Conservation (phyloP, 2,888 invertebrate genomes). For the Macaria liturata region DNA sequence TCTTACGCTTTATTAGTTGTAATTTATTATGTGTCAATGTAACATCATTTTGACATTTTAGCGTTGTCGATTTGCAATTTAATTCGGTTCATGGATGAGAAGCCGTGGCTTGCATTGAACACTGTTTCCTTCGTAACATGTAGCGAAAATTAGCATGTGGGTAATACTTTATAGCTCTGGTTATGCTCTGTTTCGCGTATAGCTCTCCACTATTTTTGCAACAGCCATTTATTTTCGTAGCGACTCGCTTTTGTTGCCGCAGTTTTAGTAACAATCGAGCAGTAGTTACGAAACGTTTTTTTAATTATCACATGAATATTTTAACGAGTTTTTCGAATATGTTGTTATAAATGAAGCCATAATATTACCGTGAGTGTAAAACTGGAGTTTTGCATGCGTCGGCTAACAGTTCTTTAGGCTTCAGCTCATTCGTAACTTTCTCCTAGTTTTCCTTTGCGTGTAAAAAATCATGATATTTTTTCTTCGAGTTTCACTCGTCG, state of each 20-base stretch:
- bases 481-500: slow-evolving; percentile 68
- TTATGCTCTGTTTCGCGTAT: slow-evolving; percentile 72
- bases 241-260: slow-evolving; percentile 64
- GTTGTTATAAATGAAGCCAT: slow-evolving; percentile 19
- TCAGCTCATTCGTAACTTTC: slow-evolving; percentile 54
- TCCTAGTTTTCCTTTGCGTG: slow-evolving; percentile 75
- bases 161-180: slow-evolving; percentile 75
- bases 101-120: slow-evolving; percentile 64
- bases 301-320: slow-evolving; percentile 26
- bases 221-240: slow-evolving; percentile 69
- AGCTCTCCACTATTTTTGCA: slow-evolving; percentile 75
- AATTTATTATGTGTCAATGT: slow-evolving; percentile 54
- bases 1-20: slow-evolving; percentile 34
- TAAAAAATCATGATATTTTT: slow-evolving; percentile 79
- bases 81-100: slow-evolving; percentile 66
- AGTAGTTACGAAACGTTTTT: slow-evolving; percentile 30
- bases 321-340: slow-evolving; percentile 29
- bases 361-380: slow-evolving; percentile 14
- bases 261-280: slow-evolving; percentile 33
- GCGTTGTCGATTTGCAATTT: slow-evolving; percentile 54
- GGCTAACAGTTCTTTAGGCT: slow-evolving; percentile 23
- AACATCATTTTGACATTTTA: slow-evolving; percentile 43
- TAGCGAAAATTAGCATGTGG: slow-evolving; percentile 79
- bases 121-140: slow-evolving; percentile 64
- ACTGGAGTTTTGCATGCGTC: slow-evolving; percentile 44